These are phyloP conservation scores for Pipa parva DNA, from an alignment of 2,113 vertebrate genomes.

Conservation along the genomic window DNA sequence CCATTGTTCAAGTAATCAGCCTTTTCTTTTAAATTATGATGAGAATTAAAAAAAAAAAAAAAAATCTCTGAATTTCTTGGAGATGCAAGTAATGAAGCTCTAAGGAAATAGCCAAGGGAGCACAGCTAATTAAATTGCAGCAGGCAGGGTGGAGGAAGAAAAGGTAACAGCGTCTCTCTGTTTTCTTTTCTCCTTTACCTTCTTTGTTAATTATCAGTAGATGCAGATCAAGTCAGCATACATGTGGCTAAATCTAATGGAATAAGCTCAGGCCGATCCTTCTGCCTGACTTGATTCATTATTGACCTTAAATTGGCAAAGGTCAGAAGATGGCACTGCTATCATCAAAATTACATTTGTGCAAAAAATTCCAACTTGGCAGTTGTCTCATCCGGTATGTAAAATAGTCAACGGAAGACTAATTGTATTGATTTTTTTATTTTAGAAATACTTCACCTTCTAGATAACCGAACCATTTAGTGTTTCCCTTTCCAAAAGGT, in stretches of 20 bases:
- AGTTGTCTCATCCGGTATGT: slow-evolving; percentile 66
- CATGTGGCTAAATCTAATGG: slow-evolving; percentile 61
- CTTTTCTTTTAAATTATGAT: slow-evolving; percentile 60
- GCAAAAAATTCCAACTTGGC: slow-evolving; percentile 68
- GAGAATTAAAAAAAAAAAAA: slow-evolving; percentile 47
- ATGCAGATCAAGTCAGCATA: slow-evolving; percentile 55
- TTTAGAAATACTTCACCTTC: no score
- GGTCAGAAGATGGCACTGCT: slow-evolving; percentile 65
- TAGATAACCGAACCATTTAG: no score
- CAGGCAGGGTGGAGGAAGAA: slow-evolving; percentile 64
- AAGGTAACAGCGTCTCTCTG: slow-evolving; percentile 58
- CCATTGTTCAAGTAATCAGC: slow-evolving; percentile 48
- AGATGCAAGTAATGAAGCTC: slow-evolving; percentile 65
- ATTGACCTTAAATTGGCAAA: slow-evolving; percentile 75
- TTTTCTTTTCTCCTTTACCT: slow-evolving; percentile 61
- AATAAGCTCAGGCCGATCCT: slow-evolving; percentile 60
- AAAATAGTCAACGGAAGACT: slow-evolving; percentile 68
- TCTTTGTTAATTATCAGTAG: slow-evolving; percentile 80
- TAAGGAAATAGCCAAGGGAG: slow-evolving; percentile 66
- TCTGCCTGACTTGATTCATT: slow-evolving; percentile 75
- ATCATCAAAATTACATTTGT: slow-evolving; percentile 73
- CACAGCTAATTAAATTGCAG: slow-evolving; percentile 81
- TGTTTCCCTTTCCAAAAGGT: no score
- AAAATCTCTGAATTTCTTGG: slow-evolving; percentile 58
- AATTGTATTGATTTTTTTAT: no score